These are phyloP conservation scores for Serilophus lunatus DNA, from an alignment of 2,113 vertebrate genomes.

Conservation along the genomic window DNA sequence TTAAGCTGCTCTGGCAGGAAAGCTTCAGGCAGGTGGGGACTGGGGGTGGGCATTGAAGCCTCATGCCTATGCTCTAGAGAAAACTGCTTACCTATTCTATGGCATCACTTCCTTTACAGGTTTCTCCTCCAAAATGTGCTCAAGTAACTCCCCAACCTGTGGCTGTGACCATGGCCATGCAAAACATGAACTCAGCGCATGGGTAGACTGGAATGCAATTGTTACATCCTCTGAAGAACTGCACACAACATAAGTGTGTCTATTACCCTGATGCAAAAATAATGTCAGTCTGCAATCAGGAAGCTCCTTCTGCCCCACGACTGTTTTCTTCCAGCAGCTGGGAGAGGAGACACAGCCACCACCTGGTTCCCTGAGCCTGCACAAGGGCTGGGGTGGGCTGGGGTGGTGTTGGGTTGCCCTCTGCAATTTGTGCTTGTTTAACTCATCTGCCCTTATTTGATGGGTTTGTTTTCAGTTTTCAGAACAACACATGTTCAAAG, in stretches of 20 bases:
- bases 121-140: not conserved
- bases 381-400: fast-evolving
- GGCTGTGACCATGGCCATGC: not conserved
- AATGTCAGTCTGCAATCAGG: not conserved
- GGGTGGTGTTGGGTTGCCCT: not conserved
- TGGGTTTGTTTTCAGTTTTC: not conserved
- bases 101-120: not conserved
- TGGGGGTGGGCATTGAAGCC: fast-evolving
- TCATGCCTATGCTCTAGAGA: not conserved
- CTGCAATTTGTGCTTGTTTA: not conserved
- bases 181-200: not conserved
- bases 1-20: not conserved
- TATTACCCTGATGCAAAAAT: not conserved
- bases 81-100: not conserved
- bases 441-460: not conserved
- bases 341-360: not conserved
- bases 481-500: not conserved
- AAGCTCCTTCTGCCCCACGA: not conserved
- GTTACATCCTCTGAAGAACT: not conserved
- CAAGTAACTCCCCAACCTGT: not conserved
- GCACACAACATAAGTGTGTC: not conserved
- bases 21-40: not conserved
- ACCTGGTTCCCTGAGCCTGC: not conserved
- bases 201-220: not conserved
- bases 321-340: not conserved